phyloP scores from a whole-genome alignment of 2,888 invertebrate genomes.

The Pterostichus madidus region DNA sequence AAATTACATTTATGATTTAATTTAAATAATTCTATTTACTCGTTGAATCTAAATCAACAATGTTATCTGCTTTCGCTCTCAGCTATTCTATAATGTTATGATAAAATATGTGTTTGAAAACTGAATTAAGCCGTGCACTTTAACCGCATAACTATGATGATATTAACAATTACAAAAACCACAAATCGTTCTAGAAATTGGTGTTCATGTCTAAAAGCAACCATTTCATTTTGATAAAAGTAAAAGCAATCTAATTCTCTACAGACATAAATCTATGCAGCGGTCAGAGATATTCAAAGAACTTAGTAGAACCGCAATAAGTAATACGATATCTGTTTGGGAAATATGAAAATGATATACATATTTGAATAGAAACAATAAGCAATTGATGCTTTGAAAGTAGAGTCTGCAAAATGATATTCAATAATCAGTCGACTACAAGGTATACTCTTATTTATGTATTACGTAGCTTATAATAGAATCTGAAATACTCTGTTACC shows the following conservation, averaged over 20 bases:
- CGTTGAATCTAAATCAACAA: no score
- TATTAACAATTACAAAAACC: conserved; percentile 34
- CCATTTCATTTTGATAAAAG: conserved; percentile 13
- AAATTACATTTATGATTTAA: no score
- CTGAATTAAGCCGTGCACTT: neutral
- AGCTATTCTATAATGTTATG: no score
- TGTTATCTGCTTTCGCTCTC: no score
- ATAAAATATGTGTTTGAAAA: conserved; percentile 12
- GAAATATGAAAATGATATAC: conserved; percentile 48
- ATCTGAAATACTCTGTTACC: no score
- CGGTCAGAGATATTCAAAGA: conserved; percentile 10
- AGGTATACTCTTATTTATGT: neutral
- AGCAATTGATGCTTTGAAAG: conserved; percentile 42
- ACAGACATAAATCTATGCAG: conserved; percentile 22
- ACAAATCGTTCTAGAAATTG: conserved; percentile 29
- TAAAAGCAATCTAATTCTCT: conserved; percentile 20
- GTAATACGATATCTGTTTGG: conserved; percentile 20
- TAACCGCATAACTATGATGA: conserved; percentile 31
- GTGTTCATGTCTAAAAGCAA: conserved; percentile 7
- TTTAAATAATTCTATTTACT: no score
- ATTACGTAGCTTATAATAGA: no score
- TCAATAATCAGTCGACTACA: neutral
- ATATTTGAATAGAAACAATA: conserved; percentile 43
- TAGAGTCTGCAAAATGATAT: neutral
- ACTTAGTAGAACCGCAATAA: neutral